phyloP scores from a whole-genome alignment of 1,140 invertebrate genomes.

The Bacillus rossius region DNA sequence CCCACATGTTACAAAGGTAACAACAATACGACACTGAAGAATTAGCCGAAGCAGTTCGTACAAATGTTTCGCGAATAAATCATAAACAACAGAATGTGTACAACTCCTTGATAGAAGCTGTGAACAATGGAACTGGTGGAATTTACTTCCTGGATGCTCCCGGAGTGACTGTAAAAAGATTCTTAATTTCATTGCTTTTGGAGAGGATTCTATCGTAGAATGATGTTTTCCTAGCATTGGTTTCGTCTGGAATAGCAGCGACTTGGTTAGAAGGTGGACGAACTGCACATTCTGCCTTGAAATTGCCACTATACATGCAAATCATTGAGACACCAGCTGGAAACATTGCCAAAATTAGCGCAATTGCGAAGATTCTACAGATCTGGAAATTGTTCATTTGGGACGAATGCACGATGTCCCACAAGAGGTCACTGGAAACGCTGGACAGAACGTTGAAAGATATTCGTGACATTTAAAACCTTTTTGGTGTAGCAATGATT shows the following conservation, averaged over 20 bases:
- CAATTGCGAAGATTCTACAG: conserved; percentile 22
- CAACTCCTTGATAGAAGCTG: conserved; percentile 36
- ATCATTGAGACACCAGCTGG: conserved; percentile 17
- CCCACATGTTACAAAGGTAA: conserved; percentile 37
- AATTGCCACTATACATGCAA: conserved; percentile 25
- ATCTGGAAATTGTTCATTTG: neutral
- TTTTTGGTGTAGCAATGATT: conserved; percentile 30
- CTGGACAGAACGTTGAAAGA: conserved; percentile 37
- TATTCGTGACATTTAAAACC: conserved; percentile 27
- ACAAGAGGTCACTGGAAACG: conserved; percentile 38
- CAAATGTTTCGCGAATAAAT: conserved; percentile 32
- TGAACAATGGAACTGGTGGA: no score
- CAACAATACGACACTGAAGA: conserved; percentile 32
- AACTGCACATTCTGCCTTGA: conserved; percentile 33
- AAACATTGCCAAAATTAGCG: conserved; percentile 21
- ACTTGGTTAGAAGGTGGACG: conserved; percentile 24
- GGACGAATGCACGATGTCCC: conserved; percentile 35
- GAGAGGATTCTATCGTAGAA: conserved; percentile 28
- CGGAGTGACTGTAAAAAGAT: conserved; percentile 42
- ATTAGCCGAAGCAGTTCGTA: conserved; percentile 30
- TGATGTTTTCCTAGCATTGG: conserved; percentile 36
- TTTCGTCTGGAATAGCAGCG: conserved; percentile 36
- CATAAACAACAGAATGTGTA: conserved; percentile 36
- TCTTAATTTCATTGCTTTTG: conserved; percentile 39
- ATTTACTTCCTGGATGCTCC: no score